Evolutionary conservation across 2,888 invertebrate species (phyloP), one percentile per base, ranked within the genome.

Genomic region (Pseudolycoriella hygida): DNA sequence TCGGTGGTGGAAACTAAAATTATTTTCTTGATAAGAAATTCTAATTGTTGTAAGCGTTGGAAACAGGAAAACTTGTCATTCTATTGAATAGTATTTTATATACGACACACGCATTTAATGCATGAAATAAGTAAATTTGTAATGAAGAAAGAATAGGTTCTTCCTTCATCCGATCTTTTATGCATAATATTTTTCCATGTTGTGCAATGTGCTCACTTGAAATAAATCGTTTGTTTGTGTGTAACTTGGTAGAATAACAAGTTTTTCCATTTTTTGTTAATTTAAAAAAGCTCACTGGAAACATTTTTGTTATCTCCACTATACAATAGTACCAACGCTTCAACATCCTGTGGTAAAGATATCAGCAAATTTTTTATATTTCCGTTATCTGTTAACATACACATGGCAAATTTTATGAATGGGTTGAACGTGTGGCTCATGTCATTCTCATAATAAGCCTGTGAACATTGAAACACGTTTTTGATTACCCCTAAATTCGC

Each of bases 261-360:
- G n/a, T n/a, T n/a, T n/a, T n/a, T n/a, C 4, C 25, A 25, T 25
- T 25, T 25, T 25, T 25, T 8, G 25, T 25, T 6, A 25, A 8
- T 25, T 6, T 8, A 25, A 4, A 25, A 25, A 25, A 4, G 25
- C 48, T 50, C 47, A 65, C 65, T 57, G 47, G 58, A 56, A 18
- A 60, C 54, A 47, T 59, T 62, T 39, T 50, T 53, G 2, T 57
- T 56, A n/a, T 65, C 65, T 14, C 70, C 71, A 55, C 59, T 59
- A 17, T 76, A 74, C 10, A 77, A 62, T 32, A 77, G 56, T 1
- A 72, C 71, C 45, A 77, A 56, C 3, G 70, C 69, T 56, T 73
- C 67, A 14, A 70, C 57, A 54, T 71, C 69, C 40, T 61, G 58
- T 4, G 73, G 70, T 38, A 74, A 50, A 8, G 56, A 54, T 40